phyloP scores from a whole-genome alignment of 2,888 invertebrate genomes.

The Phortica magna region DNA sequence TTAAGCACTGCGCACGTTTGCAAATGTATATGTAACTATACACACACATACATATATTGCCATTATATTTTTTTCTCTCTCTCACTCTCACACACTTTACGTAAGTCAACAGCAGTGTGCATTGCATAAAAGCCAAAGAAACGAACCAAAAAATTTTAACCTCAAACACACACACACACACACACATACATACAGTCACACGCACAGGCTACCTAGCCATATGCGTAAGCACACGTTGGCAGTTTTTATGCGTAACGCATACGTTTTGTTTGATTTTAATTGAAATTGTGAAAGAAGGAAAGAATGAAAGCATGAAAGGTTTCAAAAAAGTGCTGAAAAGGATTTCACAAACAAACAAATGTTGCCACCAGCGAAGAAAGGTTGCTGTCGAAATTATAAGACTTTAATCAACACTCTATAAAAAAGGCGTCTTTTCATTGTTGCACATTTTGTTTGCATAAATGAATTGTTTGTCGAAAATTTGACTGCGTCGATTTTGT shows the following conservation, averaged over 20 bases:
- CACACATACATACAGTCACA: not conserved
- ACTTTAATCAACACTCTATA: conserved; percentile 15
- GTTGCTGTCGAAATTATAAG: not conserved
- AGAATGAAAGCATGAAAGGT: no score
- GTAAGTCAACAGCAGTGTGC: not conserved
- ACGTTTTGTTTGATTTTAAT: conserved; percentile 32
- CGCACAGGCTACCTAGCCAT: not conserved
- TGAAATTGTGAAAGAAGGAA: not conserved
- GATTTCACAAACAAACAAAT: conserved; percentile 12
- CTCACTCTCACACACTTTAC: no score
- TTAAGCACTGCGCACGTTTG: conserved; percentile 13
- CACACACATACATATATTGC: not conserved
- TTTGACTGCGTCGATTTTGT: not conserved
- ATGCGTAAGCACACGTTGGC: conserved; percentile 27
- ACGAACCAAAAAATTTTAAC: not conserved
- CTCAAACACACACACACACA: not conserved
- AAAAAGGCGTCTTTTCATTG: not conserved
- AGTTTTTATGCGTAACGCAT: conserved; percentile 19
- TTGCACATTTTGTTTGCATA: conserved; percentile 8
- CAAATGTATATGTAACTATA: not conserved
- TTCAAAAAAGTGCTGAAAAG: conserved; percentile 28
- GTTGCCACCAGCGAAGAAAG: not conserved
- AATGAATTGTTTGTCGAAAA: conserved; percentile 6
- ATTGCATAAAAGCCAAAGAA: conserved; percentile 10
- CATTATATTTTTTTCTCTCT: not conserved